These are phyloP conservation scores for Leucopsar rothschildi DNA, from an alignment of 2,113 vertebrate species.

Conservation along the genomic window DNA sequence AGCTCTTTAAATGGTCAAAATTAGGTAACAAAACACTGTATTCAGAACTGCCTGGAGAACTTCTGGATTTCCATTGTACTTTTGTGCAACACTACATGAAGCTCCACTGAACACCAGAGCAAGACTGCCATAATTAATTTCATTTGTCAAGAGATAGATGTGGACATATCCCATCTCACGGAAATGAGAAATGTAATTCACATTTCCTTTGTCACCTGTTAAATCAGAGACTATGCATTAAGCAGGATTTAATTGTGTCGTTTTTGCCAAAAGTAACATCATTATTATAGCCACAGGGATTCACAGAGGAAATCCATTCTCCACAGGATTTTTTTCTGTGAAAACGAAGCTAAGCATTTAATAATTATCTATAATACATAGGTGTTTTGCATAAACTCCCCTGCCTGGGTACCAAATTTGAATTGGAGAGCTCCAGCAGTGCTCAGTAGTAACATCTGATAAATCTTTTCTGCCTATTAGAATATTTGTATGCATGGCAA, in stretches of 20 bases:
- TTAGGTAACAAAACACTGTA: neutral
- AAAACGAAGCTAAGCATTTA: neutral
- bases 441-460: neutral
- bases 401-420: neutral
- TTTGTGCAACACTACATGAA: neutral
- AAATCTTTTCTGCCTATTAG: neutral
- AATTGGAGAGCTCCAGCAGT: neutral
- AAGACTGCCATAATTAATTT: neutral
- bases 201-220: constrained; percentile 5
- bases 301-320: neutral
- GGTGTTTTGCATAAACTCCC: neutral
- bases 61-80: neutral
- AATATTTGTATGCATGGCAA: neutral
- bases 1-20: neutral
- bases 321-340: neutral
- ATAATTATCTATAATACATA: neutral
- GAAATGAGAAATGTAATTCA: neutral
- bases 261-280: neutral
- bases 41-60: neutral
- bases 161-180: neutral
- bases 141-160: neutral
- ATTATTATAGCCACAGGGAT: neutral
- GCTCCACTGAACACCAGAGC: neutral
- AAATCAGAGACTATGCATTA: neutral
- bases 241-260: neutral